These are phyloP conservation scores for Stenodera caucasica DNA, from an alignment of 2,888 invertebrate species.

Conservation along the genomic window DNA sequence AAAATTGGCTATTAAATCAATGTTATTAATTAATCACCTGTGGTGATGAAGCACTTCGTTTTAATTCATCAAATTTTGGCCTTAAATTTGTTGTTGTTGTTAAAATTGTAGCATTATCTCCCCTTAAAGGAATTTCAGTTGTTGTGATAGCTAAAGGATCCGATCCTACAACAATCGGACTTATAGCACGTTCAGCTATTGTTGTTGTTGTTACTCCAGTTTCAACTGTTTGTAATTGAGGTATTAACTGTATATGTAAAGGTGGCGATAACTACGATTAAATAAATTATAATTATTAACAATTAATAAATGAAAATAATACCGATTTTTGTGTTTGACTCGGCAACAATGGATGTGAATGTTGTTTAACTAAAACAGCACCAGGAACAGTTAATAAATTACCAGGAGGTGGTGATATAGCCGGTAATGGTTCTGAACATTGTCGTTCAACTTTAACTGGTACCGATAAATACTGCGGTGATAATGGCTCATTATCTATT, in stretches of 20 bases:
- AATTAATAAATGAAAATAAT: slow-evolving; percentile 11
- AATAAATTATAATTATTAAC: not conserved
- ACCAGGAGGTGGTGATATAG: slow-evolving; percentile 57
- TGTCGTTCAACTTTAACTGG: slow-evolving; percentile 61
- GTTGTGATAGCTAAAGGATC: slow-evolving; percentile 50
- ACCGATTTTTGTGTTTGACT: slow-evolving; percentile 57
- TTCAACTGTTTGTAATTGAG: slow-evolving; percentile 42
- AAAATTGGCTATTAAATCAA: slow-evolving; percentile 41
- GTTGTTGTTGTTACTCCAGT: slow-evolving; percentile 25
- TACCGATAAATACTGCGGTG: slow-evolving; percentile 54
- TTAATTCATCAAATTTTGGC: slow-evolving; percentile 63
- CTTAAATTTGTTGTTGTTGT: slow-evolving; percentile 47
- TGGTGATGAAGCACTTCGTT: slow-evolving; percentile 64
- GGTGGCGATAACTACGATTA: not conserved
- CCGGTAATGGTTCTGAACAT: slow-evolving; percentile 64
- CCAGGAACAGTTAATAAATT: slow-evolving; percentile 63
- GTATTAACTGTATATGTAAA: slow-evolving; percentile 26
- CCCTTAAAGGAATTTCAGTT: slow-evolving; percentile 43
- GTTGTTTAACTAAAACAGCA: slow-evolving; percentile 65
- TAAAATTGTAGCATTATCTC: slow-evolving; percentile 40
- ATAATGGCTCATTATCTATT: slow-evolving; percentile 53
- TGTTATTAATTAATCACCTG: slow-evolving; percentile 56
- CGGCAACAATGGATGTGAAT: slow-evolving; percentile 67
- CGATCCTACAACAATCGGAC: slow-evolving; percentile 53
- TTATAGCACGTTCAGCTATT: slow-evolving; percentile 46